Evolutionary conservation across 2,113 vertebrate species (phyloP).

Genomic region (Cheirogaleus medius): DNA sequence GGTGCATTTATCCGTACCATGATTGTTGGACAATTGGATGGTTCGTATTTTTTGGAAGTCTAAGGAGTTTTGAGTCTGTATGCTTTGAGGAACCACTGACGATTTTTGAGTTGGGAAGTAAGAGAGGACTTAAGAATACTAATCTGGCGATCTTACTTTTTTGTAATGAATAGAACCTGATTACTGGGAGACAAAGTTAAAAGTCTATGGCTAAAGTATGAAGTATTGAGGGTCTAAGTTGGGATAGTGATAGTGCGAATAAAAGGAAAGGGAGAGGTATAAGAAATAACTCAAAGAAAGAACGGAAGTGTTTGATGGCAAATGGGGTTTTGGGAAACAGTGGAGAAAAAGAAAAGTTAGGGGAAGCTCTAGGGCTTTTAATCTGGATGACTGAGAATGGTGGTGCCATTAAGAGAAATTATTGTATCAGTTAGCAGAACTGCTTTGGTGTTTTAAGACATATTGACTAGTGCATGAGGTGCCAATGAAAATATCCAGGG

Average conservation of each 20-base stretch:
- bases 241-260: neutral
- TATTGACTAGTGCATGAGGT: neutral
- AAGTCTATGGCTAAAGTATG: neutral
- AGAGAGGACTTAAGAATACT: neutral
- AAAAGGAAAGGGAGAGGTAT: neutral
- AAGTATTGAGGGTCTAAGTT: conserved; percentile 9
- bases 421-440: neutral
- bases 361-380: neutral
- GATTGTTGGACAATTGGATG: neutral
- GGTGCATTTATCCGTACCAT: neutral
- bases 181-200: neutral
- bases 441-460: conserved; percentile 31
- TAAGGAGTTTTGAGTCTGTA: neutral
- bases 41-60: conserved; percentile 34
- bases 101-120: conserved; percentile 5
- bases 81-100: neutral
- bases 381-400: neutral
- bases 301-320: neutral
- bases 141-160: neutral
- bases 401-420: neutral
- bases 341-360: neutral
- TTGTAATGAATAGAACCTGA: neutral
- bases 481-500: neutral
- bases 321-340: neutral
- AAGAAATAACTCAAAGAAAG: conserved; percentile 22